A percentile compares a stretch with the other conserved stretches of the same genome.
These are phyloP conservation scores for Creontiades dilutus DNA, from an alignment of 2,888 invertebrate species.

Conservation along the genomic window DNA sequence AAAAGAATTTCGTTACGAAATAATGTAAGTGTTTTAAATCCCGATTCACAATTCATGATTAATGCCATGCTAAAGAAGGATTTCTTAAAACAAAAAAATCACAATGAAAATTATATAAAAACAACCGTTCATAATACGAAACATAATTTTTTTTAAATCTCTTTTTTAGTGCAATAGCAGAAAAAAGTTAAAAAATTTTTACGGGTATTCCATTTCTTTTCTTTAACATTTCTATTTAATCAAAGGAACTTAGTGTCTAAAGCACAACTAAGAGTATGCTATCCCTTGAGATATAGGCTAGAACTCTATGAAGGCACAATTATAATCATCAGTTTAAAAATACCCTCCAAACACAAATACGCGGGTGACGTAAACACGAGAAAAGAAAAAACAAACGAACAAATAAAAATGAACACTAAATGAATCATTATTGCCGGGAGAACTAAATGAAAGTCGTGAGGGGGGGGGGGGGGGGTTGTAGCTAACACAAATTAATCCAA, in stretches of 20 bases:
- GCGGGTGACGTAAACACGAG: background rate
- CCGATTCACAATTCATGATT: slow-evolving; percentile 11
- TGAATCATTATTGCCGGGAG: background rate
- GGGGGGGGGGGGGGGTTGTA: background rate
- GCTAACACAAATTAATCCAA: background rate
- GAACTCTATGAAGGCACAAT: slow-evolving; percentile 74
- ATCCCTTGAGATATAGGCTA: slow-evolving; percentile 72
- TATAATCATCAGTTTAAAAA: slow-evolving; percentile 73
- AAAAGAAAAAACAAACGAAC: background rate
- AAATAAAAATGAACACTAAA: background rate
- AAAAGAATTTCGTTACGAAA: slow-evolving; percentile 24
- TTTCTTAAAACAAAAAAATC: slow-evolving; percentile 4
- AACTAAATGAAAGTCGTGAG: background rate
- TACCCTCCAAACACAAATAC: slow-evolving; percentile 72
- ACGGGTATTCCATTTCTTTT: background rate
- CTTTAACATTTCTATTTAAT: slow-evolving; percentile 47
- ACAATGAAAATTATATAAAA: slow-evolving; percentile 42
- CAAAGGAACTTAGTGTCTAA: slow-evolving; percentile 70
- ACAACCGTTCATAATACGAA: slow-evolving; percentile 21
- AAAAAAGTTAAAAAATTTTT: background rate
- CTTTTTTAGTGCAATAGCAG: background rate
- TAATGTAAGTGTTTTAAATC: slow-evolving; percentile 17
- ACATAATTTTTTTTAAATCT: background rate
- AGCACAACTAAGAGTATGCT: slow-evolving; percentile 71
- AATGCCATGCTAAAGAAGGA: background rate